A percentile compares a stretch with the other conserved stretches of the same genome.
These are phyloP conservation scores for Gallinago undulata DNA, from an alignment of 2,113 vertebrate species.

Conservation along the genomic window DNA sequence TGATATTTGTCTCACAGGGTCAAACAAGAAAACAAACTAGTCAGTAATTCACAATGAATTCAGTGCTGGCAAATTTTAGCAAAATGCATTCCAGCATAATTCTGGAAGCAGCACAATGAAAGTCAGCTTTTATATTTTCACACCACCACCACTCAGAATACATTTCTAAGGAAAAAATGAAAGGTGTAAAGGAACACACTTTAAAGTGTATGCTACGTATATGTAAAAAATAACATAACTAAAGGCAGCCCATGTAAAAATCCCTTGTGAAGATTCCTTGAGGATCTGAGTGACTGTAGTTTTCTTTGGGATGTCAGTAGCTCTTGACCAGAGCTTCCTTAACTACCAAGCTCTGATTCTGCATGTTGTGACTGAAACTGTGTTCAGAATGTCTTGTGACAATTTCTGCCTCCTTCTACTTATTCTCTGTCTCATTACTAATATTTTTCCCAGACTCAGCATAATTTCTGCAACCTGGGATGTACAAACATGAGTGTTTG, in stretches of 20 bases:
- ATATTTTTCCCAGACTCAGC: background rate
- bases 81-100: background rate
- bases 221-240: background rate
- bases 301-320: background rate
- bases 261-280: background rate
- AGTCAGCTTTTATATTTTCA: background rate
- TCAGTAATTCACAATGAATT: background rate
- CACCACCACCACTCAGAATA: background rate
- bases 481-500: no score
- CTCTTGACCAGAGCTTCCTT: background rate
- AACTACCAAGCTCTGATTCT: background rate
- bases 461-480: background rate
- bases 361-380: background rate
- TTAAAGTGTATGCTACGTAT: background rate
- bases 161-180: background rate
- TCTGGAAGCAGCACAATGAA: background rate
- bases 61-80: background rate
- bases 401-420: background rate
- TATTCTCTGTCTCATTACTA: background rate
- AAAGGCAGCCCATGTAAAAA: background rate
- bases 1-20: background rate
- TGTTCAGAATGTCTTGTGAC: background rate
- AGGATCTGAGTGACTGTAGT: no score
- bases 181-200: background rate
- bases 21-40: background rate